phyloP scores from a whole-genome alignment of 2,797 vertebrate genomes.

The Arrhamphus sclerolepis region DNA sequence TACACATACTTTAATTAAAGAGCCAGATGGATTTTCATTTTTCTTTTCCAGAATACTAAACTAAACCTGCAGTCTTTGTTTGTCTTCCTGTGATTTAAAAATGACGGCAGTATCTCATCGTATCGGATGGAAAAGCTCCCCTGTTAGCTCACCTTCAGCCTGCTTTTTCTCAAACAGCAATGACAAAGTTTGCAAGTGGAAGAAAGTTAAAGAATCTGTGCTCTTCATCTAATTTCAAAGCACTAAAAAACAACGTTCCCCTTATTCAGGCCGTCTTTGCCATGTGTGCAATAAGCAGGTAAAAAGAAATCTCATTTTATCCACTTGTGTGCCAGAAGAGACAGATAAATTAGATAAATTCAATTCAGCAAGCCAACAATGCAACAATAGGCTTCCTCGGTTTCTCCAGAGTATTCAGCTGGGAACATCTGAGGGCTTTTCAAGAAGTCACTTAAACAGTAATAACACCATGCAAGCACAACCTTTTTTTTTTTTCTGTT shows the following conservation, averaged over 20 bases:
- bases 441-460: constrained; percentile 11
- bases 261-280: constrained; percentile 34
- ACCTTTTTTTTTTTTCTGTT: constrained; percentile 3
- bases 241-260: not conserved
- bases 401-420: constrained; percentile 20
- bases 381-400: constrained; percentile 16
- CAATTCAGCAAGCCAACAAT: constrained; percentile 58
- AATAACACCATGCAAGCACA: constrained; percentile 1
- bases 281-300: constrained; percentile 59
- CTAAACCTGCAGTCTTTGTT: constrained; percentile 22
- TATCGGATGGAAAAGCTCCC: constrained; percentile 36
- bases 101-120: constrained; percentile 50
- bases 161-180: constrained; percentile 26
- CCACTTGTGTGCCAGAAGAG: constrained; percentile 57
- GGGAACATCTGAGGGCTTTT: constrained; percentile 20
- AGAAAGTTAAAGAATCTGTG: constrained; percentile 35
- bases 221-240: constrained; percentile 42
- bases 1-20: constrained; percentile 6
- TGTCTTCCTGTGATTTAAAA: constrained; percentile 43
- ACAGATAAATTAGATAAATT: constrained; percentile 42
- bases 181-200: constrained; percentile 38
- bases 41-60: constrained; percentile 29
- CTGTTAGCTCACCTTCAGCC: constrained; percentile 38
- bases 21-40: constrained; percentile 31
- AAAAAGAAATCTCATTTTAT: constrained; percentile 66